Percentiles rank a stretch among this genome's conserved stretches.
Evolutionary conservation across 2,797 vertebrate species (phyloP).

Genomic region (Xenops minutus): DNA sequence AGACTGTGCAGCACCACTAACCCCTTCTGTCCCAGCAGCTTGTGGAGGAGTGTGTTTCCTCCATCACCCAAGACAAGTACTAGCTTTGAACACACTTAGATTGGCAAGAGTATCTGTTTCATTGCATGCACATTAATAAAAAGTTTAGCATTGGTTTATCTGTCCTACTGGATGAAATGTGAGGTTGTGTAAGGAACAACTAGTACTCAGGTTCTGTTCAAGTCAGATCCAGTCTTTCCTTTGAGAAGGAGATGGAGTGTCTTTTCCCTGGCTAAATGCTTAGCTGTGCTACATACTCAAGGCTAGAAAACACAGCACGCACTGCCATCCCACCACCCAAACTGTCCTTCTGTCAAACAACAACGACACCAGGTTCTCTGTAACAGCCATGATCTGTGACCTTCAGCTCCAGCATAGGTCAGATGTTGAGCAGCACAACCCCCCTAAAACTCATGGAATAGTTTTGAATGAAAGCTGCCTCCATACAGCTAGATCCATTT

Average conservation of each 20-base stretch:
- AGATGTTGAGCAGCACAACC: background rate
- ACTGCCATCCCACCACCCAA: background rate
- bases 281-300: background rate
- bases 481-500: background rate
- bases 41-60: rapidly evolving
- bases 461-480: background rate
- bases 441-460: background rate
- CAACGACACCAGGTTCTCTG: background rate
- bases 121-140: background rate
- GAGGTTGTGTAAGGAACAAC: background rate
- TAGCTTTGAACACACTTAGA: background rate
- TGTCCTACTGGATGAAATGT: background rate
- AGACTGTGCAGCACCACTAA: background rate
- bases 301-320: background rate
- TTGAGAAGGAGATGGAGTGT: background rate
- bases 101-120: background rate
- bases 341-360: background rate
- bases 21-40: background rate
- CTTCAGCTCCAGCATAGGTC: background rate
- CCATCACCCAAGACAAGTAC: rapidly evolving
- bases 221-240: background rate
- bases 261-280: background rate
- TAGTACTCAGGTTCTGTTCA: background rate
- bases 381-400: background rate
- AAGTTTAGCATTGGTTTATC: background rate